Base-by-base conservation (phyloP, 2,797 vertebrate genomes). In the Pantherophis alleghaniensis region DNA sequence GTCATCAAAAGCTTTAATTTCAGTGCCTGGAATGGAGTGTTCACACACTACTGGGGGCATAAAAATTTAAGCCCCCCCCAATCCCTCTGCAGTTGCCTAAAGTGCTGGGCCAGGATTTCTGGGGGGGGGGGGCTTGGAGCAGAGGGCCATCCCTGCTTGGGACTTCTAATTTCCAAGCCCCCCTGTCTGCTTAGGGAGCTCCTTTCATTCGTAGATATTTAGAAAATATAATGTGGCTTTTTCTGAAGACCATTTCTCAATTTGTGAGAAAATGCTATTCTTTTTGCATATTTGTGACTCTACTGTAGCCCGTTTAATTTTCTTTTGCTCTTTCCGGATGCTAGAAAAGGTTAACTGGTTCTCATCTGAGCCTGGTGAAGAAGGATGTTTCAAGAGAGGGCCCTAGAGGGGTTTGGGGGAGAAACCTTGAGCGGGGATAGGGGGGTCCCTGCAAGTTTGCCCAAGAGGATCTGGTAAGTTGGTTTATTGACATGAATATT, bases 341-440 rank as follows among this genome's bases (percentile, higher is more conserved):
- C 96, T 96, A 95, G 96, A 96, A 97, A 96, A 97, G 96, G 96
- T 97, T 98, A 97, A 96, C 98, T 97, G 96, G 94, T 94, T 96
- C 95, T 96, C 93, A 56, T 93, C 93, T 95, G 94, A 95, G 94
- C 95, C 97, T 93, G 94, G 95, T 95, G 94, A 96, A 96, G 95
- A 96, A 93, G 86, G 93, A 4, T 95, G 96, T 92, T 3, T 28
- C 95, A 96, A 92, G 91, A 94, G 94, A 95, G 92, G 91, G 93
- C 96, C 94, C 95, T 96, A 91, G 18, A 95, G 96, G 97, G 97
- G 97, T 97, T 97, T 96, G 93, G 97, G 96, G 97, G 96, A 96
- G 97, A 96, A 94, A 96, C 96, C 97, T 96, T 97, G 95, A 97
- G 97, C 2, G 18, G 20, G 93, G 97, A 97, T 96, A 97, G 96